Percentiles rank a stretch among this genome's conserved stretches.
Conservation (phyloP, 2,888 invertebrate species). For the Priocnemis perturbator region DNA sequence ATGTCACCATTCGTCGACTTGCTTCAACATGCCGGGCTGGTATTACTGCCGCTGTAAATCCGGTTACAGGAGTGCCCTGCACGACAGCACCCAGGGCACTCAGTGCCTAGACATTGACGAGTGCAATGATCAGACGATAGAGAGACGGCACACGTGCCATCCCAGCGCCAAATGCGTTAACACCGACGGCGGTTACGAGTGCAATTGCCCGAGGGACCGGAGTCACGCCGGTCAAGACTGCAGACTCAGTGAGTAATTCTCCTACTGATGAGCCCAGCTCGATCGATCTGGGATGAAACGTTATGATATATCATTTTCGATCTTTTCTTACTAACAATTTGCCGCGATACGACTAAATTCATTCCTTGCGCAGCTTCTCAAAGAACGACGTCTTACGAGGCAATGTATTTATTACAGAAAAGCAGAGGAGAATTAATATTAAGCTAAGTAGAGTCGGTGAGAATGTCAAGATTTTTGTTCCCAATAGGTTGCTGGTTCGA, state of each 20-base stretch:
- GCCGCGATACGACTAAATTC: no score
- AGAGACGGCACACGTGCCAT: conserved; percentile 85
- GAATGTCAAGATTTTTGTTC: neutral
- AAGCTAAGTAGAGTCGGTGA: no score
- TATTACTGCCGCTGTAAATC: conserved; percentile 91
- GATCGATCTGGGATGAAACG: no score
- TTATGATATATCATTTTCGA: no score
- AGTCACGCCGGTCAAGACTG: conserved; percentile 74
- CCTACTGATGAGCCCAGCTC: no score
- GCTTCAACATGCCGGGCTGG: conserved; percentile 93
- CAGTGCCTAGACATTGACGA: conserved; percentile 89
- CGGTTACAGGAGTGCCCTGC: conserved; percentile 82
- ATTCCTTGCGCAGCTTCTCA: no score
- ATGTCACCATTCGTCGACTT: conserved; percentile 86
- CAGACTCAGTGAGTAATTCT: conserved; percentile 79
- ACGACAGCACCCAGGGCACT: conserved; percentile 78
- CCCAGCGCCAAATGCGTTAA: conserved; percentile 87
- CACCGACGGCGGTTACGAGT: conserved; percentile 86
- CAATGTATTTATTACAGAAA: no score
- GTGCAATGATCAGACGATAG: conserved; percentile 81
- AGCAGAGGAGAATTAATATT: no score
- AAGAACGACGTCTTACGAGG: no score
- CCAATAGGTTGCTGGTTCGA: conserved; percentile 84
- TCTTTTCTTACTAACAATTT: no score
- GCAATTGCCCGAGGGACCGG: conserved; percentile 80